Conservation (phyloP, 2,797 vertebrate species). For the Synaphobranchus kaupii region DNA sequence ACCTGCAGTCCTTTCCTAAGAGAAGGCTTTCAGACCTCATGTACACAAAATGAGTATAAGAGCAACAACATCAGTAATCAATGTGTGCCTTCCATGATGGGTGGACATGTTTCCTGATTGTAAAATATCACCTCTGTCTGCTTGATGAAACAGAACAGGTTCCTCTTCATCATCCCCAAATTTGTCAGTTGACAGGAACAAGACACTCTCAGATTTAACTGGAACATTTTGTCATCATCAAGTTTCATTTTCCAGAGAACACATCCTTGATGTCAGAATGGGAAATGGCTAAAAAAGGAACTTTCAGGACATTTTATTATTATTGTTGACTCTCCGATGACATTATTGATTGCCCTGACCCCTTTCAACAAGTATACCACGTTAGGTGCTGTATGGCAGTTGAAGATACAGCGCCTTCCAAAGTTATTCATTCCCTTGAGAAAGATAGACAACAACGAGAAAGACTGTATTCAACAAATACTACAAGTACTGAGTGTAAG, state of each 20-base stretch:
- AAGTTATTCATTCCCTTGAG: too few species aligned
- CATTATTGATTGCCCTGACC: neutral
- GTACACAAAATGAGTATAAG: neutral
- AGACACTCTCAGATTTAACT: neutral
- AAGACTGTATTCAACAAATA: too few species aligned
- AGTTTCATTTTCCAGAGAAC: neutral
- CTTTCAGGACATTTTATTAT: neutral
- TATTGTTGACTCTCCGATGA: neutral
- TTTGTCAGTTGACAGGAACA: neutral
- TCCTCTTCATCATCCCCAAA: slow-evolving; percentile 25
- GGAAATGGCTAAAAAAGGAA: neutral
- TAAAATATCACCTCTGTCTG: neutral
- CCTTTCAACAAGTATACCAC: neutral
- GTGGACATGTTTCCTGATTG: neutral
- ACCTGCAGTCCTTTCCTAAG: neutral
- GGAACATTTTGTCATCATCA: slow-evolving; percentile 10
- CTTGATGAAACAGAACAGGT: neutral
- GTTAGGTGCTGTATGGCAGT: neutral
- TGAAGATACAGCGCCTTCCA: neutral
- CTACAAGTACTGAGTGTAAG: too few species aligned
- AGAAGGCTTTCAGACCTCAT: neutral
- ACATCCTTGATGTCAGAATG: neutral
- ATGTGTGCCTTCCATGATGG: neutral
- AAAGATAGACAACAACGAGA: too few species aligned
- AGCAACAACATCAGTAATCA: neutral